These are phyloP conservation scores for Pristiophorus japonicus DNA, from an alignment of 2,113 vertebrate species.

Conservation along the genomic window DNA sequence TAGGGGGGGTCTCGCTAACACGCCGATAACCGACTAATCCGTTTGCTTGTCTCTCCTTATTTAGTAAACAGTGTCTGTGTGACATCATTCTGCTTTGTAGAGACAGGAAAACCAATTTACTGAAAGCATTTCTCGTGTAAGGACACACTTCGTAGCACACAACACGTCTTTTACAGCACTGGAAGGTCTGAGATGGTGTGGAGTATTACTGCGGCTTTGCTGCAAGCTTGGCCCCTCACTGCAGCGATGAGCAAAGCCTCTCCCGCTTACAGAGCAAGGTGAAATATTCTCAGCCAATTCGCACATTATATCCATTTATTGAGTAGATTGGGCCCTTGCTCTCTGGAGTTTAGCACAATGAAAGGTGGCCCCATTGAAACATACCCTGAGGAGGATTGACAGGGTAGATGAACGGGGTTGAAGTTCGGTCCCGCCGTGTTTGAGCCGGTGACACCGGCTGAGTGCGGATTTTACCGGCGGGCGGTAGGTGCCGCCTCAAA, in stretches of 20 bases:
- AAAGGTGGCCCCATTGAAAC: too few relatives aligned
- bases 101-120: not conserved
- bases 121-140: not conserved
- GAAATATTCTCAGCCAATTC: not conserved
- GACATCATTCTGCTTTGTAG: conserved; percentile 10
- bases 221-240: not conserved
- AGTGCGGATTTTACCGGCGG: too few relatives aligned
- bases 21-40: not conserved
- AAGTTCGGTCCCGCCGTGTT: too few relatives aligned
- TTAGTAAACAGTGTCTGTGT: not conserved
- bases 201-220: not conserved
- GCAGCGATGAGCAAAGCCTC: not conserved
- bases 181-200: not conserved
- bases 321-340: too few relatives aligned
- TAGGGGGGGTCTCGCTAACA: not conserved
- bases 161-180: not conserved
- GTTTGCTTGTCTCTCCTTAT: not conserved
- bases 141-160: not conserved
- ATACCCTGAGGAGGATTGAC: too few relatives aligned
- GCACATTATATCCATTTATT: not conserved
- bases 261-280: not conserved
- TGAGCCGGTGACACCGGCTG: too few relatives aligned
- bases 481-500: too few relatives aligned
- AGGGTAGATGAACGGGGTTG: too few relatives aligned
- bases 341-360: too few relatives aligned